Evolutionary conservation across 2,113 vertebrate species (phyloP), one percentile per base, ranked within the genome.

Genomic region (Solea solea): DNA sequence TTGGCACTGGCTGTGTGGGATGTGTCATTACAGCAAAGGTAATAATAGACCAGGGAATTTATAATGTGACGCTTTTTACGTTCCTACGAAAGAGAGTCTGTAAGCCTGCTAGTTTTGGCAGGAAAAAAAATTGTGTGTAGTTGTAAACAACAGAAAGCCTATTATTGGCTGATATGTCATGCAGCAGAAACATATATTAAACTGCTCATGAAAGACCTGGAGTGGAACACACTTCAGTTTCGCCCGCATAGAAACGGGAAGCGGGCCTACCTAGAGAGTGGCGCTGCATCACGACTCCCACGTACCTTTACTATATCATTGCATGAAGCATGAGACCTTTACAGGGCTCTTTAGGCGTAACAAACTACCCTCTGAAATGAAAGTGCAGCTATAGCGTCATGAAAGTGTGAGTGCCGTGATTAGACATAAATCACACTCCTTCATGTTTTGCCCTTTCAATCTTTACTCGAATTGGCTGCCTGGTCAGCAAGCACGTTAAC

Each of bases 1-100:
- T 87, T 88, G 80, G 78, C 73, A 69, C 78, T 39, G 72, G 34
- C 78, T 87, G 80, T 85, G 87, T 88, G 82, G 84, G 83, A 87
- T 83, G 83, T 84, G 84, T 87, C 89, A 87, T 87, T 87, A 87
- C 85, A 88, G 85, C 68, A 86, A 78, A 86, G 86, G 87, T 84
- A 88, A 89, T 91, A 88, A 88, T 88, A 84, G 85, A 86, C 72
- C 52, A 59, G 84, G 85, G 84, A 86, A 77, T 88, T 86, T 85
- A 80, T 87, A 86, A 88, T 87, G 81, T 81, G 84, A 74, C n/a
- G 62, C 82, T 78, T 78, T 86, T 90, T 85, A 88, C 69, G 54
- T 72, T 51, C 74, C 70, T 78, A 63, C 75, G 75, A 86, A 83
- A 74, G 54, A 82, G 55, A 27, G 62, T 71, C 69, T 62, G 68